A percentile compares a stretch with the other conserved stretches of the same genome.
phyloP scores from a whole-genome alignment of 2,113 vertebrate species.

The Morone chrysops region DNA sequence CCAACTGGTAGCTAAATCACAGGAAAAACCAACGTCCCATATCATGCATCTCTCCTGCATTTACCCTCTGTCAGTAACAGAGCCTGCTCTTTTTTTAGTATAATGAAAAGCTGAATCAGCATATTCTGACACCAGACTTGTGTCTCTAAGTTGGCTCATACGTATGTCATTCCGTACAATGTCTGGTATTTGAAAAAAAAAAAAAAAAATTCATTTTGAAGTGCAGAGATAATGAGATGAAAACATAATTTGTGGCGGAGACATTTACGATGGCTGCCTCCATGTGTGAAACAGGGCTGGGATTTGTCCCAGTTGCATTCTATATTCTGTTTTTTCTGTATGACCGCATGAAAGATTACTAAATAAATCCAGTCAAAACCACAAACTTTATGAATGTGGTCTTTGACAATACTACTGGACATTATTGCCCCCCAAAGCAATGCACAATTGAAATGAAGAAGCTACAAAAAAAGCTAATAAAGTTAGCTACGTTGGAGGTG shows the following conservation, averaged over 20 bases:
- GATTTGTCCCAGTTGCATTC: slow-evolving; percentile 17
- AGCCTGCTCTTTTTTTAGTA: slow-evolving; percentile 60
- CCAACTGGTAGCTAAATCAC: slow-evolving; percentile 68
- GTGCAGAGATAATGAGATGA: slow-evolving; percentile 53
- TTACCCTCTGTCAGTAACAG: slow-evolving; percentile 53
- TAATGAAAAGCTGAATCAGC: slow-evolving; percentile 60
- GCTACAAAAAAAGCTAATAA: background rate
- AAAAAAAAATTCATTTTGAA: slow-evolving; percentile 36
- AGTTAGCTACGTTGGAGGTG: background rate
- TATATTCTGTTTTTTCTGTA: background rate
- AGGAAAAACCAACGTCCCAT: slow-evolving; percentile 51
- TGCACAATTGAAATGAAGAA: background rate
- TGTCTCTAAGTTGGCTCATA: slow-evolving; percentile 45
- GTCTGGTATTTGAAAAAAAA: slow-evolving; percentile 30
- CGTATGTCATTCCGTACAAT: slow-evolving; percentile 19
- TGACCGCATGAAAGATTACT: slow-evolving; percentile 11
- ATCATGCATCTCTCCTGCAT: slow-evolving; percentile 56
- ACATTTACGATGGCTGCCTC: slow-evolving; percentile 28
- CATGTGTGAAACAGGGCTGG: slow-evolving; percentile 22
- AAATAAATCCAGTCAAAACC: slow-evolving; percentile 28
- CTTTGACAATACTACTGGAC: background rate
- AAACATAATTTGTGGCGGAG: slow-evolving; percentile 45
- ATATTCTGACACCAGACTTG: slow-evolving; percentile 56
- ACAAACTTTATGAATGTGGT: background rate
- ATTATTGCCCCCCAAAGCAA: background rate